phyloP scores from a whole-genome alignment of 2,797 vertebrate genomes.

The Urosaurus nigricauda region DNA sequence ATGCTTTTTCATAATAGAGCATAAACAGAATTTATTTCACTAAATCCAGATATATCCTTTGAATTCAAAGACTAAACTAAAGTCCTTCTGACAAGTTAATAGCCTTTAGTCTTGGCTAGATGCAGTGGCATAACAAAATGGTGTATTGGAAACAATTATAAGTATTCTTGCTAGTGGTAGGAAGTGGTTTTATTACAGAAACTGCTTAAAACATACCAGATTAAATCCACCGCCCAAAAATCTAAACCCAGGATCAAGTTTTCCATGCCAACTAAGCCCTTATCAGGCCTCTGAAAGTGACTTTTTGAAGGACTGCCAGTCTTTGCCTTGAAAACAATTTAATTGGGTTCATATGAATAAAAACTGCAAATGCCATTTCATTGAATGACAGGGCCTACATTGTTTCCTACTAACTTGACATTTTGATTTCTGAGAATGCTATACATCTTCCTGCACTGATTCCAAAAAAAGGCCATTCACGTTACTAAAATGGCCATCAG shows the following conservation, averaged over 20 bases:
- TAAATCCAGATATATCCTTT: constrained; percentile 22
- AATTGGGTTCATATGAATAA: constrained; percentile 75
- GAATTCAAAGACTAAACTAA: constrained; percentile 36
- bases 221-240: constrained; percentile 68
- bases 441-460: constrained; percentile 30
- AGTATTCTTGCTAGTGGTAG: constrained; percentile 71
- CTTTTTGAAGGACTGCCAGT: constrained; percentile 77
- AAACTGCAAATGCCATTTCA: constrained; percentile 69
- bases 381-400: constrained; percentile 66
- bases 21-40: constrained; percentile 33
- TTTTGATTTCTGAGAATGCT: constrained; percentile 65
- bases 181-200: constrained; percentile 74
- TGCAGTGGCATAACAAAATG: constrained; percentile 47
- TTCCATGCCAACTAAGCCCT: constrained; percentile 72
- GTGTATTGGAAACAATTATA: constrained; percentile 59
- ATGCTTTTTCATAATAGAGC: not conserved
- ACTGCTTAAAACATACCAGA: constrained; percentile 75
- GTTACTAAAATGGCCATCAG: constrained; percentile 51
- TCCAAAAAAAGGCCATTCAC: constrained; percentile 17
- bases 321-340: constrained; percentile 76
- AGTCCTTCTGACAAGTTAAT: constrained; percentile 47
- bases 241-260: constrained; percentile 67
- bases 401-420: constrained; percentile 67
- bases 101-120: constrained; percentile 63
- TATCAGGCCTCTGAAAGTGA: constrained; percentile 65